phyloP scores from a whole-genome alignment of 2,888 invertebrate genomes.

The Caenorhabditis auriculariae region DNA sequence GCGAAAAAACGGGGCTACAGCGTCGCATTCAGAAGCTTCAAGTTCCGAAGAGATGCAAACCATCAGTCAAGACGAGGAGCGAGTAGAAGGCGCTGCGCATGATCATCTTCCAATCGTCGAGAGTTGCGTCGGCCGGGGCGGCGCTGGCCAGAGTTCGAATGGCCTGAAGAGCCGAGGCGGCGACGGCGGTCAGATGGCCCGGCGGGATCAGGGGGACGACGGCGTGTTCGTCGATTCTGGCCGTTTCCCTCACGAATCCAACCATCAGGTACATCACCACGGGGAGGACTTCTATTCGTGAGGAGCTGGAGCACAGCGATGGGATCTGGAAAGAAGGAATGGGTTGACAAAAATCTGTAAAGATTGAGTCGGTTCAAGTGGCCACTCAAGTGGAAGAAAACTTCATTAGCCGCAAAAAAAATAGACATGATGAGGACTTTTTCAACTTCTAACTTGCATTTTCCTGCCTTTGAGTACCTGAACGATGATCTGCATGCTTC shows the following conservation, averaged over 20 bases:
- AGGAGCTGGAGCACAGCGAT: slow-evolving; percentile 36
- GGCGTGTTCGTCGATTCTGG: slow-evolving; percentile 69
- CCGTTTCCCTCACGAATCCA: slow-evolving; percentile 83
- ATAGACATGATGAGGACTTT: too few relatives aligned
- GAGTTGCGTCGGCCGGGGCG: slow-evolving; percentile 32
- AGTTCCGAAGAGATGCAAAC: slow-evolving; percentile 27
- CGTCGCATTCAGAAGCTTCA: too few relatives aligned
- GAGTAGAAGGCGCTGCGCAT: slow-evolving; percentile 86
- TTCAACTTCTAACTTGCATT: too few relatives aligned
- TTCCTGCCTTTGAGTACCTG: too few relatives aligned
- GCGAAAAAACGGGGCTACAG: too few relatives aligned
- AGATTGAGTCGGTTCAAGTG: too few relatives aligned
- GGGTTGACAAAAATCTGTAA: too few relatives aligned
- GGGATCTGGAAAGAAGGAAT: slow-evolving; percentile 34
- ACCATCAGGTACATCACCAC: slow-evolving; percentile 87
- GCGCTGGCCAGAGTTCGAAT: slow-evolving; percentile 37
- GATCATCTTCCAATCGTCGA: slow-evolving; percentile 75
- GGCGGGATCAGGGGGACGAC: slow-evolving; percentile 71
- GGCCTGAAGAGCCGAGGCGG: slow-evolving; percentile 74
- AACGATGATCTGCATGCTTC: slow-evolving; percentile 19
- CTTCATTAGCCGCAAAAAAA: too few relatives aligned
- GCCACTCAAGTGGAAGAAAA: too few relatives aligned
- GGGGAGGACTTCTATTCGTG: slow-evolving; percentile 83
- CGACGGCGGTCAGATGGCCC: slow-evolving; percentile 65
- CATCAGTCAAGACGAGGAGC: slow-evolving; percentile 79